Evolutionary conservation across 2,888 invertebrate species (phyloP).

Genomic region (Plebejus argus): DNA sequence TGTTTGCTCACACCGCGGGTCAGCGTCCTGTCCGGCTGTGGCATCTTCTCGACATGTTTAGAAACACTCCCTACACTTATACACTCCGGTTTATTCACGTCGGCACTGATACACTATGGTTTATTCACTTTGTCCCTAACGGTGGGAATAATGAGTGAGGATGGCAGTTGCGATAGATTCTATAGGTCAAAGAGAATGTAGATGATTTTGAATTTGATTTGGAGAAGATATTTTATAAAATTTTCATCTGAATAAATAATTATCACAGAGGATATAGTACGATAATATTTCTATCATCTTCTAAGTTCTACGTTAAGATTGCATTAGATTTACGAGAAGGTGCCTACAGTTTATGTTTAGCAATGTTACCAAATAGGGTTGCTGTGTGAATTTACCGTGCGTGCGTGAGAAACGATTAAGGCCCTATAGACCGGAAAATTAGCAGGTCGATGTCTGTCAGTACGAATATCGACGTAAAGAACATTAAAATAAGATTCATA

Average conservation of each 20-base stretch:
- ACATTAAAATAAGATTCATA: too few species aligned
- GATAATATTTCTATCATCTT: not conserved
- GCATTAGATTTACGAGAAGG: not conserved
- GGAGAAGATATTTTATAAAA: not conserved
- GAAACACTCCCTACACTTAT: slow-evolving; percentile 46
- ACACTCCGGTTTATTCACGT: slow-evolving; percentile 46
- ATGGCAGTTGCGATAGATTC: slow-evolving; percentile 54
- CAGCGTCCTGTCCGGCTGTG: slow-evolving; percentile 75
- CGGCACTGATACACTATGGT: slow-evolving; percentile 42
- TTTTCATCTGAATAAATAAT: too few species aligned
- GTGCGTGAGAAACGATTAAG: too few species aligned
- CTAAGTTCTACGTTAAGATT: not conserved
- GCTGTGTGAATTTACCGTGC: not conserved
- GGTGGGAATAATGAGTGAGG: slow-evolving; percentile 22
- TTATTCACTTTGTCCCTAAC: slow-evolving; percentile 40
- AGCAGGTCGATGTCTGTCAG: too few species aligned
- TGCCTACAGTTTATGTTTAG: not conserved
- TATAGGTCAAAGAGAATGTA: not conserved
- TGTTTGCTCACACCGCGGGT: slow-evolving; percentile 58
- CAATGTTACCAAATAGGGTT: not conserved
- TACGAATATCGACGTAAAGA: too few species aligned
- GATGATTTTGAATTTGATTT: not conserved
- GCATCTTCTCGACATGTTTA: slow-evolving; percentile 64
- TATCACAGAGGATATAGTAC: not conserved
- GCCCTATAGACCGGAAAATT: too few species aligned